Percentiles rank a stretch among this genome's conserved stretches.
Evolutionary conservation across 2,888 invertebrate species (phyloP).

Genomic region (Steinernema carpocapsae): DNA sequence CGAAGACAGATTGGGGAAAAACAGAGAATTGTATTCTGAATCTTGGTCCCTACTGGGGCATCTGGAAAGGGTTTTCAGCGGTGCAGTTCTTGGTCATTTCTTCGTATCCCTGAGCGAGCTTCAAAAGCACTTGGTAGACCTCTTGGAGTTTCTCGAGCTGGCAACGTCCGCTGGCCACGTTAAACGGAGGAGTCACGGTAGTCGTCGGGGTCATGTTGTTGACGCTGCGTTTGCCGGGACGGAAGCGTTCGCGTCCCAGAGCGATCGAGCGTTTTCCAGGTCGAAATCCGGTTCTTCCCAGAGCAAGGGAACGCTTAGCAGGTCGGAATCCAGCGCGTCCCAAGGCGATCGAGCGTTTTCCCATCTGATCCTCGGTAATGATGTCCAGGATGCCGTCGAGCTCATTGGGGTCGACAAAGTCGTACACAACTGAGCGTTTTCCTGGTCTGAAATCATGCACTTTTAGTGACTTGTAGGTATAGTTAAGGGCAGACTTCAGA

Average conservation of each 20-base stretch:
- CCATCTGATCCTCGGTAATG: constrained; percentile 38
- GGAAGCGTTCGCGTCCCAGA: constrained; percentile 47
- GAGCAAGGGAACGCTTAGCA: constrained; percentile 62
- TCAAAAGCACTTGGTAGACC: not conserved
- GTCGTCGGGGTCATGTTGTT: not conserved
- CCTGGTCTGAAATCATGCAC: constrained; percentile 38
- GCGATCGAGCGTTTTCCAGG: constrained; percentile 64
- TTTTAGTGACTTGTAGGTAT: not conserved
- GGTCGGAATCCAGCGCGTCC: constrained; percentile 48
- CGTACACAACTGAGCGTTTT: not conserved
- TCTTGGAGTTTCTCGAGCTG: constrained; percentile 4
- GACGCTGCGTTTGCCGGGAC: constrained; percentile 46
- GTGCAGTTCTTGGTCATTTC: not conserved
- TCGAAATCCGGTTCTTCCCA: constrained; percentile 61
- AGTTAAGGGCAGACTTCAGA: too few relatives aligned
- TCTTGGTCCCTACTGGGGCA: too few relatives aligned
- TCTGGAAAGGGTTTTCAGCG: too few relatives aligned
- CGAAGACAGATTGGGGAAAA: too few relatives aligned
- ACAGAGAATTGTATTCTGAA: too few relatives aligned
- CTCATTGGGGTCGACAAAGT: not conserved
- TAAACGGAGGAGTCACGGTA: not conserved
- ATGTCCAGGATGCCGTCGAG: not conserved
- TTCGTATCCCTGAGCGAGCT: not conserved
- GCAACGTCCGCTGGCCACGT: constrained; percentile 9
- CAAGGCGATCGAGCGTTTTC: constrained; percentile 42